Evolutionary conservation across 2,888 invertebrate species (phyloP), one percentile per base, ranked within the genome.

Genomic region (Loripinus fragilis): DNA sequence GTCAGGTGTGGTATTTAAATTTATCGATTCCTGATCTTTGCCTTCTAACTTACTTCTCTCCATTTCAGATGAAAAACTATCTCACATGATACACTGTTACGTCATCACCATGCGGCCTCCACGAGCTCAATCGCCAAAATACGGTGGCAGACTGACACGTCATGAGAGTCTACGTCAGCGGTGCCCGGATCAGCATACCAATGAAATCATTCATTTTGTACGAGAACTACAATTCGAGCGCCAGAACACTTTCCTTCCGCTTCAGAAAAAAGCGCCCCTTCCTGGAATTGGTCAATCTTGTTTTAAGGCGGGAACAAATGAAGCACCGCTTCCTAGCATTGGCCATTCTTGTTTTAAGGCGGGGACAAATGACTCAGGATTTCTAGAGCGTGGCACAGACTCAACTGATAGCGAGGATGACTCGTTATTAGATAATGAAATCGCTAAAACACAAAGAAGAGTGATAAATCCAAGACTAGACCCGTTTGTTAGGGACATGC

Each of bases 121-220:
- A 42, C 79, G 75, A 41, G 73, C 71, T 17, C 66, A 78, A 20
- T 84, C 84, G 5, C 81, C 84, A 1, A 77, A 42, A n/a, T 73
- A 60, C 20, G 74, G 69, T 20, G 69, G 77, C 20, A 68, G 72
- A 30, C 30, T 69, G 38, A 52, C 64, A n/a, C 70, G 83, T 5
- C 67, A 80, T 41, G 78, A 80, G 60, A 80, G 78, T 35, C 72
- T 82, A 70, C 81, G 84, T 20, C 84, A 81, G 35, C 81, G 86
- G 0, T 77, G 81, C 17, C 71, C 76, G 15, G 88, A 87, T 64
- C 45, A 75, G 42, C 80, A 83, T 60, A 85, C 88, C 2, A 87
- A 88, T 42, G 90, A 90, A 76, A 88, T 90, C 28, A 87, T 90
- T 33, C 81, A 85, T 28, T 90, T 88, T 66, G 87, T 90, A 20